Conservation (phyloP, 1,140 invertebrate genomes). For the Tetramorium parvispinum region DNA sequence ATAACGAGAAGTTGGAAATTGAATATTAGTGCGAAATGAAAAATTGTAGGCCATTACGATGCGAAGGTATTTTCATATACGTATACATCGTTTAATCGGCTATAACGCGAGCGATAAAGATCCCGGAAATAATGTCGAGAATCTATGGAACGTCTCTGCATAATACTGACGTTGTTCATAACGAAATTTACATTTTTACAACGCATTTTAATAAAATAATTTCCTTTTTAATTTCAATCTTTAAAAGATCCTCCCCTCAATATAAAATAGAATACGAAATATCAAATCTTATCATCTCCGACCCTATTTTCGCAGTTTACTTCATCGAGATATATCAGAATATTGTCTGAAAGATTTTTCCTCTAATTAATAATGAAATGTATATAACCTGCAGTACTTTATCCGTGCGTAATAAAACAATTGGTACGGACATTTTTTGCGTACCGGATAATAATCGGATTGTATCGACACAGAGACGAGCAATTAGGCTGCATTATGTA, state of each 20-base stretch:
- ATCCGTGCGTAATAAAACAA: not conserved
- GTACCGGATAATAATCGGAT: slow-evolving; percentile 9
- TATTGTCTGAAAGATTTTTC: not conserved
- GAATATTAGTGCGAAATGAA: slow-evolving; percentile 43
- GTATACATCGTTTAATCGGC: not conserved
- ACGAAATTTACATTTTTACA: not conserved
- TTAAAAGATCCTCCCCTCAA: not conserved
- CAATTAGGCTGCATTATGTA: slow-evolving; percentile 50
- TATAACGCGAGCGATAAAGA: slow-evolving; percentile 4
- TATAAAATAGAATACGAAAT: not conserved
- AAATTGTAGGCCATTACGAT: slow-evolving; percentile 27
- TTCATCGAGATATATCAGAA: not conserved
- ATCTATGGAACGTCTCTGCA: not conserved
- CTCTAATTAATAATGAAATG: not conserved
- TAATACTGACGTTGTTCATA: not conserved
- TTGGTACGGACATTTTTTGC: slow-evolving; percentile 5
- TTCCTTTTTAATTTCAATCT: not conserved
- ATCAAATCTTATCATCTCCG: not conserved
- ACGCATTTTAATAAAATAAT: not conserved
- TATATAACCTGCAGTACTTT: not conserved
- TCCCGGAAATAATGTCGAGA: not conserved
- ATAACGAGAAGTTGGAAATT: slow-evolving; percentile 36
- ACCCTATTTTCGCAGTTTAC: not conserved
- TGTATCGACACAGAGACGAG: not conserved
- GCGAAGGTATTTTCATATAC: not conserved